Conservation (phyloP, 2,113 vertebrate genomes). For the Turnix velox region DNA sequence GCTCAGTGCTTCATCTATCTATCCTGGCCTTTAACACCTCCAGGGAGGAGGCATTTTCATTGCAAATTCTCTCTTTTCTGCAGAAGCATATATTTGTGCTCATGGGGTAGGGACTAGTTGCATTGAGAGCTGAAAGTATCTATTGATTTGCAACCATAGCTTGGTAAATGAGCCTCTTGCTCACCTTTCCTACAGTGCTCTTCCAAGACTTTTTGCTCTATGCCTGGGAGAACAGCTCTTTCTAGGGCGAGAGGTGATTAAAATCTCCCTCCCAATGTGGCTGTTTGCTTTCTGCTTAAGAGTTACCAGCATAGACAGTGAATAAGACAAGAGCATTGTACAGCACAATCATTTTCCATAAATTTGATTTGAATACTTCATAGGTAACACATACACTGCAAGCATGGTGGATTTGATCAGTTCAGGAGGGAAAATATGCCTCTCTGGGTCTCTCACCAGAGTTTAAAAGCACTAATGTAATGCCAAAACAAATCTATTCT, state of each 20-base stretch:
- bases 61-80: slow-evolving; percentile 25
- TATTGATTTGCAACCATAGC: slow-evolving; percentile 1
- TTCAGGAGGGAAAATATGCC: not conserved
- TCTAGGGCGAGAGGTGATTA: slow-evolving; percentile 4
- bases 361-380: not conserved
- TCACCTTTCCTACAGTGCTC: not conserved
- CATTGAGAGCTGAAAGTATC: slow-evolving; percentile 37
- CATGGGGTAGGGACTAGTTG: slow-evolving; percentile 33
- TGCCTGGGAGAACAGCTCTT: slow-evolving; percentile 8
- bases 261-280: not conserved
- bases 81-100: slow-evolving; percentile 29
- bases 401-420: not conserved
- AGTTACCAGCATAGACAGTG: not conserved
- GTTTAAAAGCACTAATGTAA: not conserved
- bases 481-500: not conserved
- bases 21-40: too few relatives aligned
- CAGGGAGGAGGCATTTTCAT: too few relatives aligned
- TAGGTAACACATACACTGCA: not conserved
- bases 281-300: not conserved
- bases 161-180: not conserved
- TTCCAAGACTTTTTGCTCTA: not conserved
- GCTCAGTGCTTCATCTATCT: too few relatives aligned
- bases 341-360: not conserved
- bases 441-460: not conserved
- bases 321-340: not conserved